These are phyloP conservation scores for Barbus barbus DNA, from an alignment of 2,113 vertebrate genomes.

Conservation along the genomic window DNA sequence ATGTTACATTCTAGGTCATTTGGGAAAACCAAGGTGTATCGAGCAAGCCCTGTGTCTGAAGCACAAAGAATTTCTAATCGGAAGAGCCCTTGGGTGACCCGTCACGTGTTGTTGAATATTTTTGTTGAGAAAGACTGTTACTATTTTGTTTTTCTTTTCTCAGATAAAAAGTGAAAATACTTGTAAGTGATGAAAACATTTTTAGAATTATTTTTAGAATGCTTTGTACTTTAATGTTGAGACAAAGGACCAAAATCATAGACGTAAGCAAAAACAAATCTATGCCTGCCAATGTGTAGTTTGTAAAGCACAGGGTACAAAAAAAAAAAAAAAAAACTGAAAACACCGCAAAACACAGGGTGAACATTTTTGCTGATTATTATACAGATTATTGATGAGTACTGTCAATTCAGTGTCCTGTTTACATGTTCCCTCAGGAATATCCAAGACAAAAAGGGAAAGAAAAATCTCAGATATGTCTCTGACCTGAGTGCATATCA, in stretches of 20 bases:
- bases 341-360: slow-evolving; percentile 64
- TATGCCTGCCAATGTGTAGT: slow-evolving; percentile 72
- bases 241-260: slow-evolving; percentile 80
- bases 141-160: slow-evolving; percentile 69
- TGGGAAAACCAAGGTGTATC: neutral
- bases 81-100: slow-evolving; percentile 67
- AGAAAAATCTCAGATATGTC: neutral
- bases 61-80: slow-evolving; percentile 69
- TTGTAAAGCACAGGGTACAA: slow-evolving; percentile 76
- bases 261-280: slow-evolving; percentile 75
- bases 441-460: slow-evolving; percentile 47
- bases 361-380: slow-evolving; percentile 66
- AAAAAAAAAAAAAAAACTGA: slow-evolving; percentile 48
- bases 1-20: slow-evolving; percentile 21
- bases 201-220: slow-evolving; percentile 79
- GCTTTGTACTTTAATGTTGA: slow-evolving; percentile 79
- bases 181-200: slow-evolving; percentile 76
- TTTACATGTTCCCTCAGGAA: slow-evolving; percentile 80
- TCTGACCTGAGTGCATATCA: neutral
- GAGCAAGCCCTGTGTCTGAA: slow-evolving; percentile 50
- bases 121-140: slow-evolving; percentile 80
- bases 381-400: slow-evolving; percentile 70
- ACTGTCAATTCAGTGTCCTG: slow-evolving; percentile 72
- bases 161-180: slow-evolving; percentile 47
- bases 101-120: slow-evolving; percentile 64